Conservation (phyloP, 2,888 invertebrate species). For the Rhogogaster chlorosoma region DNA sequence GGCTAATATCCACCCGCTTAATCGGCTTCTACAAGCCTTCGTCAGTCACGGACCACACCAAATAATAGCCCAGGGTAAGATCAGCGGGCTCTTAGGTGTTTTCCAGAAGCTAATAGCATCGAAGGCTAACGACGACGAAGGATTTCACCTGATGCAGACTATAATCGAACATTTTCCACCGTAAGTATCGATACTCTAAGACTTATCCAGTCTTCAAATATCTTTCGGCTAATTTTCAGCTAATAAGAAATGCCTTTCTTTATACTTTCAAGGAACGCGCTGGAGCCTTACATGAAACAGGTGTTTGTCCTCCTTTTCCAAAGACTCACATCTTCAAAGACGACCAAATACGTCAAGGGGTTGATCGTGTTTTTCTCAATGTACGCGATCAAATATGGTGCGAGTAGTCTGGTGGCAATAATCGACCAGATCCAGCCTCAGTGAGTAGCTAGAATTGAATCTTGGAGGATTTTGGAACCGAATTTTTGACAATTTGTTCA, state of each 20-base stretch:
- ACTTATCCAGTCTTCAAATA: slow-evolving; percentile 14
- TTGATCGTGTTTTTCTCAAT: slow-evolving; percentile 95
- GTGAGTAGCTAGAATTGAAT: slow-evolving; percentile 79
- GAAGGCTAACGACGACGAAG: slow-evolving; percentile 97
- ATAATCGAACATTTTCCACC: slow-evolving; percentile 91
- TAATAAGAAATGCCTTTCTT: slow-evolving; percentile 2
- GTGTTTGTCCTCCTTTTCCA: slow-evolving; percentile 96
- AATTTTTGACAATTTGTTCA: slow-evolving; percentile 41
- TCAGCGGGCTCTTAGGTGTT: slow-evolving; percentile 93
- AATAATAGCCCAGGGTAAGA: slow-evolving; percentile 85
- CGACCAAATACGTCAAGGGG: slow-evolving; percentile 95
- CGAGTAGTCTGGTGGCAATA: slow-evolving; percentile 86
- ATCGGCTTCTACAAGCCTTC: slow-evolving; percentile 94
- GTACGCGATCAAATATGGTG: slow-evolving; percentile 90
- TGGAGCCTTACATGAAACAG: slow-evolving; percentile 90
- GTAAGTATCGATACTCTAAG: slow-evolving; percentile 79
- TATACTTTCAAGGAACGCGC: slow-evolving; percentile 81
- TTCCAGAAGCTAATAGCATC: slow-evolving; percentile 98
- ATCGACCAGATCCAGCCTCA: slow-evolving; percentile 92
- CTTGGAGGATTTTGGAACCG: not conserved
- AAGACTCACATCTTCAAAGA: slow-evolving; percentile 94
- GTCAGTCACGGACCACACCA: slow-evolving; percentile 86
- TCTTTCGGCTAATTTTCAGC: not conserved
- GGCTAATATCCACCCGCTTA: slow-evolving; percentile 96
- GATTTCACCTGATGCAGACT: slow-evolving; percentile 93